A percentile compares a stretch with the other conserved stretches of the same genome.
Evolutionary conservation across 2,113 vertebrate species (phyloP).

Genomic region (Etheostoma spectabile): DNA sequence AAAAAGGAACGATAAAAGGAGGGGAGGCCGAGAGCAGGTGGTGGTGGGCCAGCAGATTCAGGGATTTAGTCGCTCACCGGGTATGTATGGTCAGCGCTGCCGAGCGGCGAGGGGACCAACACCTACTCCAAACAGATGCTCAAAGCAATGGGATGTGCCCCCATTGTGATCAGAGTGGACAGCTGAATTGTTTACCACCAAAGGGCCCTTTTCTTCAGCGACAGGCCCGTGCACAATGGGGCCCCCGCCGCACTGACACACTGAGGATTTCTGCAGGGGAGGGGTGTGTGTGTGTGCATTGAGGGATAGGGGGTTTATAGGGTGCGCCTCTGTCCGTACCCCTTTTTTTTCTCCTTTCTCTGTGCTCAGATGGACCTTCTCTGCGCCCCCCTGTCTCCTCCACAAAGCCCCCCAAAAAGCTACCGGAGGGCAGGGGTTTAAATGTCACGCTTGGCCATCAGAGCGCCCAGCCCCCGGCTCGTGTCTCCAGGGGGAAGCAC

Average conservation of each 20-base stretch:
- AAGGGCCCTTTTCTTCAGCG: constrained; percentile 78
- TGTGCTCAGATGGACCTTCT: constrained; percentile 74
- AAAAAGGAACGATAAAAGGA: constrained; percentile 66
- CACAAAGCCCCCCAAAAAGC: constrained; percentile 72
- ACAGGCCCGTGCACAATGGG: constrained; percentile 75
- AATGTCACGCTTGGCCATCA: constrained; percentile 85
- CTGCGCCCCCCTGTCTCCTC: constrained; percentile 30
- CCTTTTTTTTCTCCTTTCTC: constrained; percentile 72
- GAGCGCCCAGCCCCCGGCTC: constrained; percentile 79
- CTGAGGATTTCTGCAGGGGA: constrained; percentile 68
- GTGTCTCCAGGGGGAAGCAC: constrained; percentile 78
- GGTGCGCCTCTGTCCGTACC: constrained; percentile 69
- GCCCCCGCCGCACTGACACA: constrained; percentile 66
- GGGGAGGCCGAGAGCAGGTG: constrained; percentile 78
- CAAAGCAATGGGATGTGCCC: constrained; percentile 80
- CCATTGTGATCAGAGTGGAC: constrained; percentile 83
- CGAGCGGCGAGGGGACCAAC: constrained; percentile 56
- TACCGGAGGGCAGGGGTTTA: constrained; percentile 82
- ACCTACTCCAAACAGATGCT: constrained; percentile 81
- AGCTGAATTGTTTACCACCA: constrained; percentile 83
- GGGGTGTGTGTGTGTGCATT: constrained; percentile 40
- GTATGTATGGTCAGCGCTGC: constrained; percentile 64
- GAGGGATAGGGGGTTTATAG: constrained; percentile 64
- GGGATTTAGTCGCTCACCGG: constrained; percentile 73
- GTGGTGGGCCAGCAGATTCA: constrained; percentile 71